Conservation (phyloP, 2,113 vertebrate species). For the Benthochromis sp. region DNA sequence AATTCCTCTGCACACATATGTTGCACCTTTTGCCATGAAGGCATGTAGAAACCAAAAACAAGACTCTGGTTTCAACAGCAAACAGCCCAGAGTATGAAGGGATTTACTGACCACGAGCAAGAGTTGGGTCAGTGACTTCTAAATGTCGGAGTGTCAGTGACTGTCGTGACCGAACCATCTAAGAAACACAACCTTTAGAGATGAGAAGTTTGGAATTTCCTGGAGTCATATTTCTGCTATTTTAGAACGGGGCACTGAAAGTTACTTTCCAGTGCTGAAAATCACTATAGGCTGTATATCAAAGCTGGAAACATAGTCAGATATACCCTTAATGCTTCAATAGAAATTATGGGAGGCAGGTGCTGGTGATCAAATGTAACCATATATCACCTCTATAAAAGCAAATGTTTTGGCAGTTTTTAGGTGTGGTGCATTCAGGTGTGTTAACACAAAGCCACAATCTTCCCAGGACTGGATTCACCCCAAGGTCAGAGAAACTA, state of each 20-base stretch:
- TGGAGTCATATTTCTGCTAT: background rate
- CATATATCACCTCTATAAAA: background rate
- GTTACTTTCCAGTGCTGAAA: background rate
- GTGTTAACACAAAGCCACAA: background rate
- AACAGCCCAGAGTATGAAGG: background rate
- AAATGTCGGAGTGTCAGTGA: background rate
- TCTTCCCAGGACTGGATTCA: background rate
- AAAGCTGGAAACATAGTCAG: background rate
- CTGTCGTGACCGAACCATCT: background rate
- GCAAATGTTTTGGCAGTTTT: background rate
- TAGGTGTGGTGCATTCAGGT: background rate
- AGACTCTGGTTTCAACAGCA: background rate
- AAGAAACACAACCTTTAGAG: background rate
- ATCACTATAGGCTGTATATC: background rate
- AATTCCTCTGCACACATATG: background rate
- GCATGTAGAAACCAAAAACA: background rate
- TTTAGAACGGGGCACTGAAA: background rate
- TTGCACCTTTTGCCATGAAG: background rate
- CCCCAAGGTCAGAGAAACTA: background rate
- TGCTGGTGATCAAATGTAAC: background rate
- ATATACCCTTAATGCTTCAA: background rate
- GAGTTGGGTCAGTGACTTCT: background rate
- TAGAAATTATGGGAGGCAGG: accelerated
- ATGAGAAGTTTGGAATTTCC: background rate
- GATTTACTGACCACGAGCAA: background rate